phyloP scores from a whole-genome alignment of 1,140 invertebrate species.

The Drosophila novamexicana region DNA sequence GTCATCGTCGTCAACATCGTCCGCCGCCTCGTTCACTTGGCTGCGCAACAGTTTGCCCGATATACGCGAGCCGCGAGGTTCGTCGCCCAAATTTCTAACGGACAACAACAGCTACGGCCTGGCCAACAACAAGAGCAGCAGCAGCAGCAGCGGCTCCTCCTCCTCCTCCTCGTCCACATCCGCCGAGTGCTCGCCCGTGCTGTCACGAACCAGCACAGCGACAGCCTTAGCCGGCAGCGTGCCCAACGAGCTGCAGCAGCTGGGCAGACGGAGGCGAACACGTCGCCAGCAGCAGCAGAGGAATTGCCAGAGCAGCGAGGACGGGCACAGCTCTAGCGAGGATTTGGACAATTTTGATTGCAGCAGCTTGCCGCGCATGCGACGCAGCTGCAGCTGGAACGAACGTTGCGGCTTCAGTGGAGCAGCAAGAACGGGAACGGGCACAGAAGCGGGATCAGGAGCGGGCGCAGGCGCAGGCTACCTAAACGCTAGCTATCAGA shows the following conservation, averaged over 20 bases:
- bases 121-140: constrained; percentile 43
- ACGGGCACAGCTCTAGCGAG: constrained; percentile 56
- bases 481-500: constrained; percentile 81
- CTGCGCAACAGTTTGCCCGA: constrained; percentile 83
- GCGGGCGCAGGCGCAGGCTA: constrained; percentile 48
- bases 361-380: constrained; percentile 46
- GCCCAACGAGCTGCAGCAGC: constrained; percentile 68
- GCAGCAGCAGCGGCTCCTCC: constrained; percentile 13
- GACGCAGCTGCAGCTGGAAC: constrained; percentile 64
- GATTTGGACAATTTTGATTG: constrained; percentile 49
- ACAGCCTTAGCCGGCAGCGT: constrained; percentile 43
- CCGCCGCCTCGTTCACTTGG: constrained; percentile 84
- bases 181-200: constrained; percentile 25
- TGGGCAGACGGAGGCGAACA: constrained; percentile 53
- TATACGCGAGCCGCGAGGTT: constrained; percentile 74
- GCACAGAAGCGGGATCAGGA: constrained; percentile 8
- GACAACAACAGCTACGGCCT: constrained; percentile 59
- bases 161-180: constrained; percentile 13
- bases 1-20: constrained; percentile 75
- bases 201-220: neutral
- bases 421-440: constrained; percentile 7
- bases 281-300: constrained; percentile 25
- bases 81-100: constrained; percentile 38
- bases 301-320: constrained; percentile 43
- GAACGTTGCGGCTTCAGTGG: constrained; percentile 30